A percentile compares a stretch with the other conserved stretches of the same genome.
These are phyloP conservation scores for Nymphalis c-album DNA, from an alignment of 2,888 invertebrate species.

Conservation along the genomic window DNA sequence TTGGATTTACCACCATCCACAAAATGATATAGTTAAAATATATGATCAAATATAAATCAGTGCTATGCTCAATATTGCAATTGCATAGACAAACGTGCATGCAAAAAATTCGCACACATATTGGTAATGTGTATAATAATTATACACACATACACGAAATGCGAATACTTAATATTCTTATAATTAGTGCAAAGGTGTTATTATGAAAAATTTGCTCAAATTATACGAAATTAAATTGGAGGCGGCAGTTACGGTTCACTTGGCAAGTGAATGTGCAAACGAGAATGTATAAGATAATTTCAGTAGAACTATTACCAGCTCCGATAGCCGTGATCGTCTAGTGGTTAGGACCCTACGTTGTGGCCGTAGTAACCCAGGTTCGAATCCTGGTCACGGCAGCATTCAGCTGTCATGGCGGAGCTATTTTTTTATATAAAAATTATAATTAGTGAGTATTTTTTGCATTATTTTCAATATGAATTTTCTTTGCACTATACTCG, in stretches of 20 bases:
- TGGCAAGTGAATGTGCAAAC: not conserved
- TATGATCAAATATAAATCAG: not conserved
- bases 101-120: too few relatives aligned
- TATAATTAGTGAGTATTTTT: too few relatives aligned
- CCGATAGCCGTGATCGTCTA: constrained; percentile 82
- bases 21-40: not conserved
- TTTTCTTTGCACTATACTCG: too few relatives aligned
- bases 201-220: too few relatives aligned
- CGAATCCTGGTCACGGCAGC: constrained; percentile 83
- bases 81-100: not conserved
- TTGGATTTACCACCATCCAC: not conserved
- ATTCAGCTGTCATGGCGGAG: constrained; percentile 7
- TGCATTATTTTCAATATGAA: too few relatives aligned
- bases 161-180: too few relatives aligned
- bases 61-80: not conserved
- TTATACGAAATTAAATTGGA: not conserved
- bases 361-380: constrained; percentile 90
- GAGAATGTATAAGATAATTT: not conserved
- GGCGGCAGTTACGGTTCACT: constrained; percentile 9
- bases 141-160: too few relatives aligned
- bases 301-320: constrained; percentile 27
- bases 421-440: not conserved
- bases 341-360: constrained; percentile 89
- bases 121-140: too few relatives aligned
- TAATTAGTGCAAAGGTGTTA: too few relatives aligned